Evolutionary conservation across 2,888 invertebrate genomes (phyloP), one percentile per base, ranked within the genome.

Genomic region (Scelioninae gen. 2): DNA sequence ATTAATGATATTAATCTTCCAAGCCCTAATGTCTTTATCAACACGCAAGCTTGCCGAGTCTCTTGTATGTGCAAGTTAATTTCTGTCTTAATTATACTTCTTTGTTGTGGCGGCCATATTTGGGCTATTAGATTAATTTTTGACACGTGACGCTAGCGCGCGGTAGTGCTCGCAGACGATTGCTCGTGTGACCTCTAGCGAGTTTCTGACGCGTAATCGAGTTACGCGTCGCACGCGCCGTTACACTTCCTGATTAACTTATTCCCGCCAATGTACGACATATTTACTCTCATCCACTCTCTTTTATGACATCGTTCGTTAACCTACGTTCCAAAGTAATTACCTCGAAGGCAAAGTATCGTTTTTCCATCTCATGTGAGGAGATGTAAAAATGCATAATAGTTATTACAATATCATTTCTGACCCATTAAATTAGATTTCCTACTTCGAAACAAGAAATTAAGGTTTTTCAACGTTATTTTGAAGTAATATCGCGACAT

Each of bases 61-160:
- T 57, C 63, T 70, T 63, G 48, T 70, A 70, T 22, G 63, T 41
- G 50, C 55, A 70, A 70, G 63, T 63, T 63, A 63, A 70, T 58
- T 50, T 58, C 35, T 58, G 25, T 52, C 35, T 65, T 72, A 65
- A 76, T 76, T 74, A 74, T 63, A 68, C 65, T 69, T 72, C 69
- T 63, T 74, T 53, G 61, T 65, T 46, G 37, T 22, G 13, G 63
- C 71, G 31, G 50, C 65, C 61, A 57, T 57, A 68, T 39, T 61
- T 68, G 63, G 60, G 39, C 71, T 65, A 68, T 76, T 73, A 76
- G 75, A 60, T 68, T 71, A 71, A 73, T 73, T 73, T 58, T 61
- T 67, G 64, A 65, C 58, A 35, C 65, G 61, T 52, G 64, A 63
- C 48, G 28, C 2, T 15, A 31, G 58, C 45, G 9, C 39, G 31